These are phyloP conservation scores for Cromileptes altivelis DNA, from an alignment of 2,113 vertebrate species.

Conservation along the genomic window DNA sequence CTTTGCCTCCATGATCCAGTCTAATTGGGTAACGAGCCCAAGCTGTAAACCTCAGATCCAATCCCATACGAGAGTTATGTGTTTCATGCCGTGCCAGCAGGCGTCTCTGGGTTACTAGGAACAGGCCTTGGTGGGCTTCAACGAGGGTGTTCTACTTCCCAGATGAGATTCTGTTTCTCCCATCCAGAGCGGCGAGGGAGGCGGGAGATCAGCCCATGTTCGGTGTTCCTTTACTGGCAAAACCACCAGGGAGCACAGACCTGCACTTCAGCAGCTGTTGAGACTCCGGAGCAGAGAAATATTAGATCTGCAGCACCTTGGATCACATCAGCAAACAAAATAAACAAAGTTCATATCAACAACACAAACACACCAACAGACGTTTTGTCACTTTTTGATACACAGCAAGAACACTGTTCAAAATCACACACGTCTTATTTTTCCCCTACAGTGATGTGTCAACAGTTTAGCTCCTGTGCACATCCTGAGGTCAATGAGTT, in stretches of 20 bases:
- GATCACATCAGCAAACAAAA: conserved; percentile 41
- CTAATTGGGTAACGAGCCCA: conserved; percentile 76
- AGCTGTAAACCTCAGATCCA: conserved; percentile 75
- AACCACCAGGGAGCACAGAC: conserved; percentile 67
- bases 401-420: background rate
- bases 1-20: conserved; percentile 69
- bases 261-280: conserved; percentile 77
- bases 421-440: background rate
- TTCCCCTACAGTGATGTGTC: background rate
- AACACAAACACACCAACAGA: conserved; percentile 21
- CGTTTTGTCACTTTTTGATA: background rate
- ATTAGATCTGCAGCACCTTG: conserved; percentile 60
- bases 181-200: conserved; percentile 70
- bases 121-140: conserved; percentile 76
- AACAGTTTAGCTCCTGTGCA: background rate
- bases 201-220: conserved; percentile 55
- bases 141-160: conserved; percentile 79
- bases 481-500: background rate
- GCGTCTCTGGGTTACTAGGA: conserved; percentile 66
- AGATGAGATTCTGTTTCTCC: conserved; percentile 81
- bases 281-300: conserved; percentile 35
- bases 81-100: conserved; percentile 80
- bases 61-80: conserved; percentile 69
- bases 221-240: conserved; percentile 60
- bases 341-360: conserved; percentile 25